Conservation (phyloP, 1,140 invertebrate species). For the Drosophila pseudoananassae region DNA sequence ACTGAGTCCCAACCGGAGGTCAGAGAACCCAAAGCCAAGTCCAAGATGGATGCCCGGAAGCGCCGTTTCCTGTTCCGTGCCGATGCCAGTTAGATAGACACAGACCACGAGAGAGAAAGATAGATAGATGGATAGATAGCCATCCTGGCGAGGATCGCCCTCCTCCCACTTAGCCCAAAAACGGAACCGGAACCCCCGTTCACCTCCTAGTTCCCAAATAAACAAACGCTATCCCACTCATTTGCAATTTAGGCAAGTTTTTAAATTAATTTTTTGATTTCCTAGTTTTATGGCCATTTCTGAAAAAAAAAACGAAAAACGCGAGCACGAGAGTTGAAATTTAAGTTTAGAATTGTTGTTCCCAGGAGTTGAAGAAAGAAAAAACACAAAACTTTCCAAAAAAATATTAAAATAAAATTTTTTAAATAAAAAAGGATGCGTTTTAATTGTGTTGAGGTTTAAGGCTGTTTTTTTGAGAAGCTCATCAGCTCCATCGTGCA, state of each 20-base stretch:
- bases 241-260: constrained; percentile 58
- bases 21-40: constrained; percentile 22
- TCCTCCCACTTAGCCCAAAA: constrained; percentile 42
- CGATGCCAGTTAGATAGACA: constrained; percentile 68
- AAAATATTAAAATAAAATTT: constrained; percentile 56
- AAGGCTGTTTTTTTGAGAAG: not conserved
- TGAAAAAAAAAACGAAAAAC: constrained; percentile 16
- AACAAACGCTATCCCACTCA: constrained; percentile 51
- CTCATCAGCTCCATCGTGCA: constrained; percentile 67
- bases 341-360: constrained; percentile 72
- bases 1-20: constrained; percentile 27
- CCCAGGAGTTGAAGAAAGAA: constrained; percentile 35
- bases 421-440: constrained; percentile 30
- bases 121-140: constrained; percentile 12
- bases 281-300: constrained; percentile 70
- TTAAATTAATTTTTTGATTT: constrained; percentile 58
- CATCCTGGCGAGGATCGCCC: constrained; percentile 20
- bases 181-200: constrained; percentile 31
- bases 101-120: constrained; percentile 1
- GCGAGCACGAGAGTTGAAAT: constrained; percentile 61
- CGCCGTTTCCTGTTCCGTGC: constrained; percentile 81
- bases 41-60: constrained; percentile 78
- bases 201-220: constrained; percentile 27
- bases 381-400: constrained; percentile 36
- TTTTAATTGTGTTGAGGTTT: not conserved